Percentiles rank a stretch among this genome's conserved stretches.
phyloP scores from a whole-genome alignment of 2,888 invertebrate species.

The Chloroclystis v-ata region DNA sequence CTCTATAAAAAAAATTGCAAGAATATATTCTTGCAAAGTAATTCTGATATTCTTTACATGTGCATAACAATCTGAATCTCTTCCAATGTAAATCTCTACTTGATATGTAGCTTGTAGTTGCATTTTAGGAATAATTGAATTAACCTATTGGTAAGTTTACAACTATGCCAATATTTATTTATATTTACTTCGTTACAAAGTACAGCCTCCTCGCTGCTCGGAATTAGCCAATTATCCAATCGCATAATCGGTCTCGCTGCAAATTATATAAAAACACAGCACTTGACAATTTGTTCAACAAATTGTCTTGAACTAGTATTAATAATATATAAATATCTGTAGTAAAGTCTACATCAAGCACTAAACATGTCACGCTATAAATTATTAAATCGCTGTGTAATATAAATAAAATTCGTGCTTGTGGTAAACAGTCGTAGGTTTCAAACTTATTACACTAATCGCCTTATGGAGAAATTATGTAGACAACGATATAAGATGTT shows the following conservation, averaged over 20 bases:
- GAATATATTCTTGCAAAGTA: no score
- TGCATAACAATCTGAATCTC: no score
- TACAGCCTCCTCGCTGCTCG: constrained; percentile 6
- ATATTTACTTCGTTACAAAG: constrained; percentile 3
- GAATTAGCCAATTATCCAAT: constrained; percentile 26
- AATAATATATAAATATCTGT: constrained; percentile 30
- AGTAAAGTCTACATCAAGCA: constrained; percentile 25
- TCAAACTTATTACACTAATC: constrained; percentile 52
- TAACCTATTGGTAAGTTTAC: neutral
- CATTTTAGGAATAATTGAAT: no score
- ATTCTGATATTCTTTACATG: neutral
- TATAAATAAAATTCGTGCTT: constrained; percentile 32
- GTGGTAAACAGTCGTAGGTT: constrained; percentile 33
- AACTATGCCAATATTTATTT: neutral
- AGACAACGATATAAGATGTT: constrained; percentile 44
- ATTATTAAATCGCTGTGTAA: constrained; percentile 23
- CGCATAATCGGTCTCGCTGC: constrained; percentile 22
- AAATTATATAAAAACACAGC: constrained; percentile 43
- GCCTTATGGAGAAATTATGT: constrained; percentile 49
- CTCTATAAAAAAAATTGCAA: neutral
- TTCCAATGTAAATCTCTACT: no score
- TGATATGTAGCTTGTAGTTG: no score
- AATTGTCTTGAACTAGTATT: constrained; percentile 48
- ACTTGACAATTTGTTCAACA: constrained; percentile 50
- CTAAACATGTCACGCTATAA: constrained; percentile 26